Base-by-base conservation (phyloP, 2,797 vertebrate genomes). In the Aeoliscus strigatus region DNA sequence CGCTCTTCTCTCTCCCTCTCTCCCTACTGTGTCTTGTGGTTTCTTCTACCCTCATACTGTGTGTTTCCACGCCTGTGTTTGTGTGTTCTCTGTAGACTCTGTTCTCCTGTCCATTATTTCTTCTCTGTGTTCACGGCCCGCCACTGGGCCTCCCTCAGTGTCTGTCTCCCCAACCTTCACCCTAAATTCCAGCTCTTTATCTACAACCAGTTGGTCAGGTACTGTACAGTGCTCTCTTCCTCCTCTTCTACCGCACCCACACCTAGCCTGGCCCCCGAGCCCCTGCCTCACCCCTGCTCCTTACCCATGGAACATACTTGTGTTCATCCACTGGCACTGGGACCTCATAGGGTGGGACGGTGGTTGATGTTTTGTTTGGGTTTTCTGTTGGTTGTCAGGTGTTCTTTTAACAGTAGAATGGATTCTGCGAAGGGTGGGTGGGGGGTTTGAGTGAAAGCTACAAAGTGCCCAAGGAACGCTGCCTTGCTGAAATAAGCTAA, bases 121-220 rank as follows among this genome's bases (percentile, higher is more conserved):
- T 92, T 98, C 91, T 99, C 94, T 94, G 92, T 98, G 90, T 96
- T 98, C 90, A 94, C 92, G 87, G 91, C 94, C 92, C 92, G 93
- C 65, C 93, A 97, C 91, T 98, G 95, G 94, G 94, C 94, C 71
- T 96, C 91, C 90, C 92, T 98, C 88, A 94, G 91, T 96, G 90
- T 97, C 87, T 97, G 94, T 96, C 94, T 99, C 84, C 93, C 93
- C 89, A 96, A 94, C 78, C 95, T 97, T 73, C 93, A 95, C 79
- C 94, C 94, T 92, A 97, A 97, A 95, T 93, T 97, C 92, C 94
- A 96, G 94, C 93, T 95, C 83, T 96, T 96, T 97, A 94, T 99
- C 96, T 94, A 91, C 95, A 96, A 92, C 88, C 94, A 98, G 86
- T 94, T 97, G 93, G 92, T 93, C 94, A 99, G 95, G 95, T 99